A percentile compares a stretch with the other conserved stretches of the same genome.
Evolutionary conservation across 2,113 vertebrate species (phyloP).

Genomic region (Leptobrachium leishanense): DNA sequence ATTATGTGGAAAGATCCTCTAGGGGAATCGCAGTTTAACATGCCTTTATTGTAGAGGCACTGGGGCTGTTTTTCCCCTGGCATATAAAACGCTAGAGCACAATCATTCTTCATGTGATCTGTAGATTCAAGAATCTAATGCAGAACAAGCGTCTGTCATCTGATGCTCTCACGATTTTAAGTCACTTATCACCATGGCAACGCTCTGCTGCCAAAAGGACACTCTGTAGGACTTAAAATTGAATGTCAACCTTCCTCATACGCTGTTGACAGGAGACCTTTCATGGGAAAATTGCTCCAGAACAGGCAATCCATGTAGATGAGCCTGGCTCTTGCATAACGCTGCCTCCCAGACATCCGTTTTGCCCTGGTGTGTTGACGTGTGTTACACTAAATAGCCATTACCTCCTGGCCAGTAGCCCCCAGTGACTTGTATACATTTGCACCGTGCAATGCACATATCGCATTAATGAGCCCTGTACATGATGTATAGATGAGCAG

Average conservation of each 20-base stretch:
- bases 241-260: conserved; percentile 27
- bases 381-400: background rate
- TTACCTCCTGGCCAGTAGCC: background rate
- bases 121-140: conserved; percentile 14
- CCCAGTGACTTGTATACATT: too few relatives aligned
- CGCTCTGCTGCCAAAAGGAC: conserved; percentile 25
- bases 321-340: background rate
- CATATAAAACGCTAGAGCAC: background rate
- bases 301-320: conserved; percentile 14
- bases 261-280: conserved; percentile 28
- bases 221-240: conserved; percentile 27
- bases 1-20: too few relatives aligned
- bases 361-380: background rate
- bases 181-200: conserved; percentile 38
- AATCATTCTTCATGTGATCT: conserved; percentile 9
- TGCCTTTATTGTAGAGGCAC: background rate
- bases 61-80: background rate
- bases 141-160: conserved; percentile 27
- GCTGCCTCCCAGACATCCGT: background rate
- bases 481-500: too few relatives aligned
- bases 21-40: too few relatives aligned
- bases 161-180: conserved; percentile 34
- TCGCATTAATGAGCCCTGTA: too few relatives aligned
- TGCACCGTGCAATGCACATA: too few relatives aligned
- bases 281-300: conserved; percentile 22